These are phyloP conservation scores for Ichneumon xanthorius DNA, from an alignment of 2,888 invertebrate species.

Conservation along the genomic window DNA sequence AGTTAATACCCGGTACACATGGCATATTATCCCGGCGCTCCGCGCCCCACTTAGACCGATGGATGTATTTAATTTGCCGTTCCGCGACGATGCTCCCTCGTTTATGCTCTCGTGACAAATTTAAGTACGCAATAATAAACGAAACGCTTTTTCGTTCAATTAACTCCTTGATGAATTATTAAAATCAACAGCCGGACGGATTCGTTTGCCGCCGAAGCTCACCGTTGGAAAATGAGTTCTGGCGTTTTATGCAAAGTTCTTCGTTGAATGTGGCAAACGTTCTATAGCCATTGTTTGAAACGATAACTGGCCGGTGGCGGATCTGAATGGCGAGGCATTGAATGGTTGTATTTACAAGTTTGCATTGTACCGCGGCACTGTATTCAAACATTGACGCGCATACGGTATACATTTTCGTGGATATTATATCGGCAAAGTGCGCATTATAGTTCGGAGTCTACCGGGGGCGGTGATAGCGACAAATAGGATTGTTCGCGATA, in stretches of 20 bases:
- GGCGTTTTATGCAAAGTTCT: background rate
- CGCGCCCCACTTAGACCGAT: conserved; percentile 44
- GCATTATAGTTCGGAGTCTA: background rate
- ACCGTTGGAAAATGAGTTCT: conserved; percentile 2
- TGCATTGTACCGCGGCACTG: background rate
- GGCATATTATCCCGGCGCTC: background rate
- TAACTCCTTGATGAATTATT: conserved; percentile 16
- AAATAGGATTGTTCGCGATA: background rate
- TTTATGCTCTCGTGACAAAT: conserved; percentile 42
- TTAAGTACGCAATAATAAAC: conserved; percentile 42
- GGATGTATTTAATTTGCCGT: conserved; percentile 52
- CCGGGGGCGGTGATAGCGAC: background rate
- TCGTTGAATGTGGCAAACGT: background rate
- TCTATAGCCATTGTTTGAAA: background rate
- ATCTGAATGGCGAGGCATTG: conserved; percentile 10
- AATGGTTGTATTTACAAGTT: background rate
- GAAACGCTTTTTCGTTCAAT: conserved; percentile 39
- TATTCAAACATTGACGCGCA: conserved; percentile 1
- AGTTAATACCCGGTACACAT: conserved; percentile 5
- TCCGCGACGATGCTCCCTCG: conserved; percentile 41
- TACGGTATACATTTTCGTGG: conserved; percentile 4
- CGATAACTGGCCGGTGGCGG: background rate
- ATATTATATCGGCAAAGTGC: background rate
- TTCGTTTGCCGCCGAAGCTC: background rate
- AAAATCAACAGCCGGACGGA: background rate